Base-by-base conservation (phyloP, 2,888 invertebrate species). In the Apeira syringaria region DNA sequence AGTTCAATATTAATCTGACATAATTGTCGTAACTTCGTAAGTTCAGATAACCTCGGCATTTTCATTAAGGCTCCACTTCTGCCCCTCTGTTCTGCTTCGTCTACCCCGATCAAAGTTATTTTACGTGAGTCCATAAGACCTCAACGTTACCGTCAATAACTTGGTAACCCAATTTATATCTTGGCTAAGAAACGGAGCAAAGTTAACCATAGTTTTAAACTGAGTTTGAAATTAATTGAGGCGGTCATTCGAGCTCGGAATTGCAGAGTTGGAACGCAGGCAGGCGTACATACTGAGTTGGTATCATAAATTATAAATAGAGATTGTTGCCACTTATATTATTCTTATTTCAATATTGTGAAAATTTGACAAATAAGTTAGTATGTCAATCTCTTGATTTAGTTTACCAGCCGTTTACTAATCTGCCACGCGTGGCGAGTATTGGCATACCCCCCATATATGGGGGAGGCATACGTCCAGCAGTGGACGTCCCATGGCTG, bases 151-250 rank as follows among this genome's bases (percentile, higher is more conserved):
- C 43, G 48, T 46, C 50, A 56, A 53, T 59, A 56, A 62, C 56
- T 60, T 53, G 50, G 53, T 61, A 66, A 64, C 60, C 62, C 64
- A 65, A 67, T 67, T 64, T 51, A 49, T 53, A 53, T 52, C 47
- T 52, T 43, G 40, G 56, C 51, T 59, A 53, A 55, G 55, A 61
- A 61, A 59, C 55, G 56, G 53, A 33, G 37, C 43, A 31, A 50
- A 56, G 51, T 53, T 58, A 43, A 44, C 48, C 61, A 62, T 66
- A 69, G 66, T 73, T 76, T 64, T 61, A 65, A 67, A 69, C 58
- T 65, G 68, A 74, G 62, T 72, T 74, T 57, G 66, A 68, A 70
- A 74, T 73, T 68, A 74, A 74, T 74, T 68, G 68, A 59, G 52
- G 61, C 47, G 64, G 68, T 61, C 67, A 70, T 59, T 65, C 53